phyloP scores from a whole-genome alignment of 2,888 invertebrate species.

The Hirtodrosophila confusa region DNA sequence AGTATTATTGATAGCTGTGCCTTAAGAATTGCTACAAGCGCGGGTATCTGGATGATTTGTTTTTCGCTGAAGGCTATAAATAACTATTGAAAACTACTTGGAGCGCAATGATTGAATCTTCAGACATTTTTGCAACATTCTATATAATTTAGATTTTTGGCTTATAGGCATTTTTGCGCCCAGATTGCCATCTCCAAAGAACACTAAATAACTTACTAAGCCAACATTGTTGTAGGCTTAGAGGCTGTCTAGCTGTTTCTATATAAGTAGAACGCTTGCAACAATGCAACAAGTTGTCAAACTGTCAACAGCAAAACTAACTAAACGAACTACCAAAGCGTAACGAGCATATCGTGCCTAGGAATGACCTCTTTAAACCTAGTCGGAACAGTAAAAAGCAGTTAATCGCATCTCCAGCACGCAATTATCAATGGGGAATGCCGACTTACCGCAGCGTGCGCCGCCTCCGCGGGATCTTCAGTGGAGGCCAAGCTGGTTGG shows the following conservation, averaged over 20 bases:
- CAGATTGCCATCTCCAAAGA: too few relatives aligned
- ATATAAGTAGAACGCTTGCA: not conserved
- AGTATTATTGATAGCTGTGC: slow-evolving; percentile 12
- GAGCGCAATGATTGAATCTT: too few relatives aligned
- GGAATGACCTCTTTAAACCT: slow-evolving; percentile 46
- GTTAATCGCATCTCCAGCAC: too few relatives aligned
- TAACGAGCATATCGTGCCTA: slow-evolving; percentile 36
- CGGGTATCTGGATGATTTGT: too few relatives aligned
- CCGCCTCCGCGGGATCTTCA: slow-evolving; percentile 60
- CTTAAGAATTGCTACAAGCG: not conserved
- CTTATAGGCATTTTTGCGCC: too few relatives aligned
- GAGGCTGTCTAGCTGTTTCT: too few relatives aligned
- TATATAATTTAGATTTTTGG: not conserved
- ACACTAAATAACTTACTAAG: not conserved
- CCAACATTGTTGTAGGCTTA: not conserved
- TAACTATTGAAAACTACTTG: too few relatives aligned
- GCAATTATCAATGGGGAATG: too few relatives aligned
- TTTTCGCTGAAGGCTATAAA: too few relatives aligned
- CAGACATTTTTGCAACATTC: not conserved
- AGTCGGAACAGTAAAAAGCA: slow-evolving; percentile 14
- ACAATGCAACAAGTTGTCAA: slow-evolving; percentile 32
- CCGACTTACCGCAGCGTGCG: slow-evolving; percentile 64
- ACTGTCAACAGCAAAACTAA: slow-evolving; percentile 15
- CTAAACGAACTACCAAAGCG: slow-evolving; percentile 50
- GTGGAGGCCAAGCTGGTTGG: slow-evolving; percentile 24